Base-by-base conservation (phyloP, 2,797 vertebrate genomes). In the Megaceryle alcyon region DNA sequence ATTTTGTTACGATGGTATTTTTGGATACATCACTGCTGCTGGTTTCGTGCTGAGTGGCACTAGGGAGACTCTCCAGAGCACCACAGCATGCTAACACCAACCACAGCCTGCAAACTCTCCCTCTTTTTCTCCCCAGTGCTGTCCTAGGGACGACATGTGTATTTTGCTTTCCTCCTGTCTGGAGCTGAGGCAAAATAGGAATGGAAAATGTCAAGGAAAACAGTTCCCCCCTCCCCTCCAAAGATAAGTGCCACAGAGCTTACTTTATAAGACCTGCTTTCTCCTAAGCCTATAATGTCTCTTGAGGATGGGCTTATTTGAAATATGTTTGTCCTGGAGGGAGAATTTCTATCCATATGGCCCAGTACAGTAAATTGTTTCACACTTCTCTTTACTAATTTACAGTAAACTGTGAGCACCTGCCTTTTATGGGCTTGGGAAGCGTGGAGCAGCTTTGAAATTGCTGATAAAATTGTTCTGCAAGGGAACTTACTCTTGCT, bases 191-290 rank as follows among this genome's bases (percentile, higher is more conserved):
- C 29, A 75, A 72, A 44, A 68, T 73, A 54, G 12, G 37, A 70
- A 54, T 91, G 84, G 78, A 92, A 96, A 96, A 85, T 64, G 79
- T 86, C 89, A 95, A 94, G 64, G 80, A 97, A 94, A 96, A 41
- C 69, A 75, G 80, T 91, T 87, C 39, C 11, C n/a, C n/a, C 33
- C 29, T 90, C 14, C 44, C 64, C 54, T 88, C 73, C 54, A 82
- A 70, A 41, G 78, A 53, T 0, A 12, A 90, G 82, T 86, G 56
- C 84, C 91, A 39, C 33, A 31, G 93, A 88, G 56, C 70, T 93
- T 71, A 39, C 25, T 72, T 86, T 79, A 80, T 18, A 82, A 80
- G n/a, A 39, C 43, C 29, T 59, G 43, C 33, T 90, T 71, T 90
- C 48, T 63, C 76, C 75, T 92, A 70, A 88, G 48, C 17, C 37